Evolutionary conservation across 2,113 vertebrate genomes (phyloP).

Genomic region (Donacobius atricapilla): DNA sequence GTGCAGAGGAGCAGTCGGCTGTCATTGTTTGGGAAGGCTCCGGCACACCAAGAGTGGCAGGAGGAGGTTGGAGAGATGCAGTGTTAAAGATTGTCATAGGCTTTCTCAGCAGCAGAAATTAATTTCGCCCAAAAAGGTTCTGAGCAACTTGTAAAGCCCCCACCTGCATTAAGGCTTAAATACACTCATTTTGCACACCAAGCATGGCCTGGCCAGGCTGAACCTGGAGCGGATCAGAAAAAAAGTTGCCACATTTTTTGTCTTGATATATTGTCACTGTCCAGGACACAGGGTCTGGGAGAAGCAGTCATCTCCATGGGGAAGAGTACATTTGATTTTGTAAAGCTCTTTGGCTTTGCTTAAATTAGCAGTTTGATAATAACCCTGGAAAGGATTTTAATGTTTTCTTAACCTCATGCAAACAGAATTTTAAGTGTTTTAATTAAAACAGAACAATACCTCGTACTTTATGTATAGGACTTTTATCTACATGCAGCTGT

Average conservation of each 20-base stretch:
- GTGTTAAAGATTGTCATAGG: neutral
- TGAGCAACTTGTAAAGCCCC: neutral
- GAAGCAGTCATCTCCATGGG: neutral
- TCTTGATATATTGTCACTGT: neutral
- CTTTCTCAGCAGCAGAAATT: neutral
- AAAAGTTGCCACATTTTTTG: neutral
- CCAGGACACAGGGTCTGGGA: neutral
- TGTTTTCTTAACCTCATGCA: conserved; percentile 26
- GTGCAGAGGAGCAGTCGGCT: neutral
- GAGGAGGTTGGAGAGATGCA: neutral
- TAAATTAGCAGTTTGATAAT: conserved; percentile 34
- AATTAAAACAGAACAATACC: conserved; percentile 41
- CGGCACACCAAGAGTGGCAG: neutral
- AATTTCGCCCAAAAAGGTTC: neutral
- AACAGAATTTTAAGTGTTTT: conserved; percentile 29
- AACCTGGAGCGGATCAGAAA: neutral
- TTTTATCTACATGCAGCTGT: conserved; percentile 19
- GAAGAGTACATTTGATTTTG: neutral
- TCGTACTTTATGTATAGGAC: neutral
- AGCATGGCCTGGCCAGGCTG: neutral
- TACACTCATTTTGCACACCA: neutral
- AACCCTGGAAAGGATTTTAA: conserved; percentile 27
- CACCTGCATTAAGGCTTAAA: neutral
- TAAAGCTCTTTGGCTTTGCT: conserved; percentile 40
- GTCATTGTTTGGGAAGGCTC: conserved; percentile 13